phyloP scores from a whole-genome alignment of 2,888 invertebrate species.

The Ariolimax columbianus region DNA sequence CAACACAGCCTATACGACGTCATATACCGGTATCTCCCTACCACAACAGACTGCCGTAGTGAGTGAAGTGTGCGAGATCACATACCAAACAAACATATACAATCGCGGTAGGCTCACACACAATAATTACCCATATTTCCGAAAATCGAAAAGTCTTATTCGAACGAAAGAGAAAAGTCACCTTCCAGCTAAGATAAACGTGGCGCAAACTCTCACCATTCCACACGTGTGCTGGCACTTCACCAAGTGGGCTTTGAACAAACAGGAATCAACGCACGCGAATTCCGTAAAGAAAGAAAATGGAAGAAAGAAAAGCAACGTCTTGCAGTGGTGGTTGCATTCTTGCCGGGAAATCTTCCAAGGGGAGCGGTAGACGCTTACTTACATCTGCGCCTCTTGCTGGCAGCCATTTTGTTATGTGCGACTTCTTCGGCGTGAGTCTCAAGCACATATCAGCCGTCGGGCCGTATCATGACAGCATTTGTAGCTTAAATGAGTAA shows the following conservation, averaged over 20 bases:
- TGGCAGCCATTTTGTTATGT: not conserved
- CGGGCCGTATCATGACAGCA: no score
- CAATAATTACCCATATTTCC: conserved; percentile 21
- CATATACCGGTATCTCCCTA: no score
- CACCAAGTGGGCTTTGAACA: conserved; percentile 10
- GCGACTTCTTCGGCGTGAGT: not conserved
- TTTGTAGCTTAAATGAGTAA: no score
- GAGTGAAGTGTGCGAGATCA: no score
- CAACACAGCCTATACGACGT: no score
- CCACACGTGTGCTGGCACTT: conserved; percentile 21
- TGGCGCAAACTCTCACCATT: not conserved
- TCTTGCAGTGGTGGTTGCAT: conserved; percentile 15
- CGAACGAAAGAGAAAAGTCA: conserved; percentile 26
- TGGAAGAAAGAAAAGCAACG: not conserved
- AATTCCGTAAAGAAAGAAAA: not conserved
- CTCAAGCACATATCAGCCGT: no score
- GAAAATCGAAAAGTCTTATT: conserved; percentile 21
- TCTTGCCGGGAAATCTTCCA: conserved; percentile 6
- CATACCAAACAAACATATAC: no score
- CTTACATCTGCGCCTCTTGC: not conserved
- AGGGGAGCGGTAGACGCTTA: not conserved
- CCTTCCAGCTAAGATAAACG: not conserved
- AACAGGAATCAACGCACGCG: not conserved
- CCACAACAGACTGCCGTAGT: no score
- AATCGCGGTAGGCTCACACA: not conserved